A percentile compares a stretch with the other conserved stretches of the same genome.
These are phyloP conservation scores for Excalfactoria chinensis DNA, from an alignment of 2,113 vertebrate species.

Conservation along the genomic window DNA sequence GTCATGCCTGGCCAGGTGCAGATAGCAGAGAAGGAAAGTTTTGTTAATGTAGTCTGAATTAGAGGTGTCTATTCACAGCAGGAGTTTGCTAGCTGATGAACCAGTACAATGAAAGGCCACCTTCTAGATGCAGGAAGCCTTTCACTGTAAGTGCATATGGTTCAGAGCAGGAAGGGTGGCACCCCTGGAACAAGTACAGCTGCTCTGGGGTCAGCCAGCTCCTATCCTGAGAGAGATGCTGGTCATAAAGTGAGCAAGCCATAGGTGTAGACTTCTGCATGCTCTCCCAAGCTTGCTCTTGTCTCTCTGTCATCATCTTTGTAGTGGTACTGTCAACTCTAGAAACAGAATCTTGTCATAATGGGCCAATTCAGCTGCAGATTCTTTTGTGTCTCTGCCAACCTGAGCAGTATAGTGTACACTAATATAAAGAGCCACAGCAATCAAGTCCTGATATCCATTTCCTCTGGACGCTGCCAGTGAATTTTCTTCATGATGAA, in stretches of 20 bases:
- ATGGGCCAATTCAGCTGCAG: constrained; percentile 27
- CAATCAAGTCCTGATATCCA: constrained; percentile 16
- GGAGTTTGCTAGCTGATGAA: not conserved
- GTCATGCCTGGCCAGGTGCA: not conserved
- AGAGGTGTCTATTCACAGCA: not conserved
- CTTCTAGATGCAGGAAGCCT: rapidly evolving
- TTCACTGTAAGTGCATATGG: not conserved
- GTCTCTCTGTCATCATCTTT: not conserved
- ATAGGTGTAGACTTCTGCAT: not conserved
- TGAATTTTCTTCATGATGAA: constrained; percentile 44
- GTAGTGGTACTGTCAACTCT: not conserved
- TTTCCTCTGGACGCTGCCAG: constrained; percentile 47
- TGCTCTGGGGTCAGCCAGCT: not conserved
- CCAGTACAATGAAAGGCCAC: rapidly evolving
- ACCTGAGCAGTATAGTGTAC: not conserved
- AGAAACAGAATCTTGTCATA: constrained; percentile 38
- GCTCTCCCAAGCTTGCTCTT: not conserved
- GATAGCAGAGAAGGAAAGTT: not conserved
- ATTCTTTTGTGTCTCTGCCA: constrained; percentile 50
- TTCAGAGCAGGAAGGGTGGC: rapidly evolving
- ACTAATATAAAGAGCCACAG: constrained; percentile 37
- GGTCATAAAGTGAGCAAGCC: rapidly evolving
- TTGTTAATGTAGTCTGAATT: not conserved
- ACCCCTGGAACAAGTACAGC: not conserved
- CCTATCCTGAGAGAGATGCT: rapidly evolving